Base-by-base conservation (phyloP, 1,140 invertebrate genomes). In the Papilio polyxenes region DNA sequence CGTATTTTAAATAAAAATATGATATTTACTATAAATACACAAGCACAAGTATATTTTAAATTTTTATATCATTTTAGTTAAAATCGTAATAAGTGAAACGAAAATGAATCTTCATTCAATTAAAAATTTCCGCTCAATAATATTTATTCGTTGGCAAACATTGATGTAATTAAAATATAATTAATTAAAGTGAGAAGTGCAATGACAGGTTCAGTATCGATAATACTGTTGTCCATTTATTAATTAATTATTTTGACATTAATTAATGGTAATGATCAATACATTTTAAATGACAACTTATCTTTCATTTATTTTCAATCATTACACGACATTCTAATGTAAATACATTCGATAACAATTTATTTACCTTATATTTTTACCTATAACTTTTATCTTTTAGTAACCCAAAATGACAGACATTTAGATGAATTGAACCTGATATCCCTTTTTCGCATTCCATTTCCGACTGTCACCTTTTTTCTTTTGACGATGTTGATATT, bases 401-500 rank as follows among this genome's bases (percentile, higher is more conserved):
- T 17, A 31, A 69, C 23, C 31, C 65, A 17, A 72, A 72, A 72
- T 72, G 65, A 72, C 65, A 72, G 23, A 72, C 65, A 40, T 72
- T 72, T 37, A 65, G 23, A 72, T 72, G 10, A 40, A 72, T 72
- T 37, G 65, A 37, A 72, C 13, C 13, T 72, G 65, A 72, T 72
- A 72, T 72, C 65, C 65, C 65, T 72, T 72, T 72, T 40, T 72
- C 65, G 65, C 31, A 37, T 72, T 37, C 65, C 31, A 72, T 72
- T 72, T 72, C 65, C 65, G 65, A 4, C 13, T 72, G 65, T 72
- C 31, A 72, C 1, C 31, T 37, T 69, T 37, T 72, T 72, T 65
- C 62, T 23, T 65, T 65, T 65, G 11, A 23, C 62, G 10, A 65
- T 65, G 62, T 13, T 31, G 62, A 65, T 11, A 31, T 65, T 65